Percentiles rank a stretch among this genome's conserved stretches.
These are phyloP conservation scores for Ibycter americanus DNA, from an alignment of 2,797 vertebrate genomes.

Conservation along the genomic window DNA sequence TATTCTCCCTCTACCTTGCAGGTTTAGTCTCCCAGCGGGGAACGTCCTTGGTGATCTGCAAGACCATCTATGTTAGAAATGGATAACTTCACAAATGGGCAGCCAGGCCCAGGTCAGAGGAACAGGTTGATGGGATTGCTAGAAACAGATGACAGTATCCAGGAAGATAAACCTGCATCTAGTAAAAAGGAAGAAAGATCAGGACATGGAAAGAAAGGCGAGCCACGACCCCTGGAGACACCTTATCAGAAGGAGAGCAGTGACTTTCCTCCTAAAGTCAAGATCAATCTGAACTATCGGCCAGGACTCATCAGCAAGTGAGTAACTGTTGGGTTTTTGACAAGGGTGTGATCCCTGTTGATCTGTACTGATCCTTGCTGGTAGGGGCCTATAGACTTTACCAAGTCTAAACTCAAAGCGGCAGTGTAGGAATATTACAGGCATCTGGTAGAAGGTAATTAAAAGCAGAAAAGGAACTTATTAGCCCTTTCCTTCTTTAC, in stretches of 20 bases:
- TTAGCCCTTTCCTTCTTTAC: background rate
- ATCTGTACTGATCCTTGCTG: background rate
- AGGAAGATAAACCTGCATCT: background rate
- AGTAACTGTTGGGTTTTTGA: background rate
- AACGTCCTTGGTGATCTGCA: background rate
- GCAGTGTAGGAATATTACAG: background rate
- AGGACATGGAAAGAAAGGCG: constrained; percentile 8
- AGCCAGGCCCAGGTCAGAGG: constrained; percentile 17
- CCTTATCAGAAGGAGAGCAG: constrained; percentile 69
- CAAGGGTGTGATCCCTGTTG: background rate
- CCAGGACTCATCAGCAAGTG: constrained; percentile 60
- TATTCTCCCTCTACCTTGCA: background rate
- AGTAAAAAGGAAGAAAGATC: background rate
- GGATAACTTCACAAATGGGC: constrained; percentile 48
- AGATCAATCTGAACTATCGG: constrained; percentile 66
- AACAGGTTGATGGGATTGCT: constrained; percentile 38
- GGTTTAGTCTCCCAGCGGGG: background rate
- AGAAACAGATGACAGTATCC: constrained; percentile 64
- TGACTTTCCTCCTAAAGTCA: constrained; percentile 61
- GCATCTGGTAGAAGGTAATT: background rate
- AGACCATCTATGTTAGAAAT: background rate
- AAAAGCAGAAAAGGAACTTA: background rate
- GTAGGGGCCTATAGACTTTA: background rate
- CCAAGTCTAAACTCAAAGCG: background rate
- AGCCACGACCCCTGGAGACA: constrained; percentile 73